These are phyloP conservation scores for Corvus hawaiiensis DNA, from an alignment of 2,113 vertebrate genomes.

Conservation along the genomic window DNA sequence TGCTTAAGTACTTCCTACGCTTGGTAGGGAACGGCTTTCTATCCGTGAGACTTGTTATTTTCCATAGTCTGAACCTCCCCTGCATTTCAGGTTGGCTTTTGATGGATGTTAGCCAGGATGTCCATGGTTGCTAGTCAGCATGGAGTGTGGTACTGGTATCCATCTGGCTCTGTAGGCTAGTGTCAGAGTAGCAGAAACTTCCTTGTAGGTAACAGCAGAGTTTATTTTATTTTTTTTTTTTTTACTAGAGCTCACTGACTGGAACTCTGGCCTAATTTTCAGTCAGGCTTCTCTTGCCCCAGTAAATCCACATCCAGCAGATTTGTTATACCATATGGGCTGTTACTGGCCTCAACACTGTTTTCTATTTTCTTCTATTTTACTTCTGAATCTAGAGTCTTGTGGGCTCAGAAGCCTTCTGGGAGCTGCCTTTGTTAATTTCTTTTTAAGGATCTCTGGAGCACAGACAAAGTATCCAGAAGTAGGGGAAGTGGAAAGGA, in stretches of 20 bases:
- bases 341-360: not conserved
- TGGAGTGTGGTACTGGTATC: not conserved
- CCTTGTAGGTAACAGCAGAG: not conserved
- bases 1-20: not conserved
- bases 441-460: not conserved
- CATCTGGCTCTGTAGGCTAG: not conserved
- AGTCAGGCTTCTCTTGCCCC: not conserved
- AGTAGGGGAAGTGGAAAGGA: not conserved
- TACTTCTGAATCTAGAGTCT: not conserved
- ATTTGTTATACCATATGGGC: not conserved
- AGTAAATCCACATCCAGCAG: not conserved
- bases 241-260: not conserved
- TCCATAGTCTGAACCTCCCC: not conserved
- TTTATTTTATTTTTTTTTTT: not conserved
- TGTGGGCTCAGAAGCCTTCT: not conserved
- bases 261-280: not conserved
- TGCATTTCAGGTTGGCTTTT: not conserved
- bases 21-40: not conserved
- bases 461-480: not conserved
- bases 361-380: not conserved
- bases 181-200: not conserved
- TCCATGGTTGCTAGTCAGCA: fast-evolving
- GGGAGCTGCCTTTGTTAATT: not conserved
- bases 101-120: not conserved
- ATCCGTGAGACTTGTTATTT: not conserved